Conservation (phyloP, 2,797 vertebrate species). For the Lepilemur ruficaudatus region DNA sequence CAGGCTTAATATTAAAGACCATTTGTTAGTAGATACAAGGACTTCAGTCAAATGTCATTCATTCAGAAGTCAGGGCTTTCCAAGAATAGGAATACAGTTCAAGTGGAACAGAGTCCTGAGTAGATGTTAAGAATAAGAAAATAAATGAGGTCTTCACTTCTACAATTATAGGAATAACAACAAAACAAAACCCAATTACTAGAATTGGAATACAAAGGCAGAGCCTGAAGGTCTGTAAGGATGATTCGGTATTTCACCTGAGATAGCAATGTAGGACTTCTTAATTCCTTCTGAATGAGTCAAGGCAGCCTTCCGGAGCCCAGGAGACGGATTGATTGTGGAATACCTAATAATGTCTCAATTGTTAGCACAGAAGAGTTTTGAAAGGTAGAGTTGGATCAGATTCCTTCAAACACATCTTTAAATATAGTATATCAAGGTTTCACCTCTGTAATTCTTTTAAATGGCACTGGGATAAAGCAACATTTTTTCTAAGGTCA, state of each 20-base stretch:
- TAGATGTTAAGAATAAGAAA: background rate
- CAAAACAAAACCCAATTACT: background rate
- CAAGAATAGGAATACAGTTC: background rate
- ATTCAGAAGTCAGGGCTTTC: background rate
- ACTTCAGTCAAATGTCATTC: background rate
- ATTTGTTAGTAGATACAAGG: background rate
- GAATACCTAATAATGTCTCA: background rate
- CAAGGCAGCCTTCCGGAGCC: background rate
- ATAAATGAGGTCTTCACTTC: background rate
- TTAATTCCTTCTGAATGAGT: background rate
- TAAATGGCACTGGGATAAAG: background rate
- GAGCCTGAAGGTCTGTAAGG: background rate
- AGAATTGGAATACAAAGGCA: background rate
- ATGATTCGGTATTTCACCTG: background rate
- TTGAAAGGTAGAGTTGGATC: background rate
- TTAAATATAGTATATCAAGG: background rate
- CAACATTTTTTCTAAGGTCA: background rate
- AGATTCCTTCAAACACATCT: background rate
- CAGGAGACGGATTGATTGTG: fast-evolving
- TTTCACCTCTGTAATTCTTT: conserved; percentile 22
- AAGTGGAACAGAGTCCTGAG: background rate
- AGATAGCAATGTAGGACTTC: background rate
- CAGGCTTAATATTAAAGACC: background rate
- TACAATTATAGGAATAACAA: background rate
- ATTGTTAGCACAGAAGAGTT: background rate